Evolutionary conservation across 2,888 invertebrate genomes (phyloP).

Genomic region (Formica aserva): DNA sequence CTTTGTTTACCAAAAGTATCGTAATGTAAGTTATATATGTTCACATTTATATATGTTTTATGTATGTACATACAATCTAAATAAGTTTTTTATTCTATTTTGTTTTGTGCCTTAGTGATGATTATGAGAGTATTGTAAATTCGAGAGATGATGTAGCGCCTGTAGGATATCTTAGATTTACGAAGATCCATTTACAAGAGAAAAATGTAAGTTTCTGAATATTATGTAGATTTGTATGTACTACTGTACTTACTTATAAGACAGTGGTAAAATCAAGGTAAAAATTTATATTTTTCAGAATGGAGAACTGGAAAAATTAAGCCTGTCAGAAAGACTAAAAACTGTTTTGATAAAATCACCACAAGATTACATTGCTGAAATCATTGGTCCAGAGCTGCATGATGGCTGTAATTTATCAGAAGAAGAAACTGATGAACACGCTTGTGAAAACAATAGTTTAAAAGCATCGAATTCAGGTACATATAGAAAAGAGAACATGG

Average conservation of each 20-base stretch:
- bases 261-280: conserved; percentile 31
- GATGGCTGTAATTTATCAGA: conserved; percentile 85
- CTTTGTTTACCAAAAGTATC: conserved; percentile 96
- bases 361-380: conserved; percentile 84
- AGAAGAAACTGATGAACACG: conserved; percentile 82
- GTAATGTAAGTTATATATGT: conserved; percentile 91
- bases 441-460: conserved; percentile 80
- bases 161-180: conserved; percentile 97
- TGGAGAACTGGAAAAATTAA: conserved; percentile 78
- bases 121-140: conserved; percentile 94
- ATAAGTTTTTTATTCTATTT: conserved; percentile 60
- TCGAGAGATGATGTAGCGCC: conserved; percentile 97
- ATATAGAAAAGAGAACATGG: not conserved
- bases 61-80: not conserved
- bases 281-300: conserved; percentile 74
- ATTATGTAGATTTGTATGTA: not conserved
- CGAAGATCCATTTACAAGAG: conserved; percentile 92
- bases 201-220: conserved; percentile 86
- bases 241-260: not conserved
- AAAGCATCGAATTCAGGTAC: conserved; percentile 83
- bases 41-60: conserved; percentile 27
- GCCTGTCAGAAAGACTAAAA: conserved; percentile 83
- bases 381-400: conserved; percentile 84
- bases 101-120: conserved; percentile 89
- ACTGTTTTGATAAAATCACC: conserved; percentile 82